phyloP scores from a whole-genome alignment of 92 coral and sea anemone species.

The Paragorgia papillata region DNA sequence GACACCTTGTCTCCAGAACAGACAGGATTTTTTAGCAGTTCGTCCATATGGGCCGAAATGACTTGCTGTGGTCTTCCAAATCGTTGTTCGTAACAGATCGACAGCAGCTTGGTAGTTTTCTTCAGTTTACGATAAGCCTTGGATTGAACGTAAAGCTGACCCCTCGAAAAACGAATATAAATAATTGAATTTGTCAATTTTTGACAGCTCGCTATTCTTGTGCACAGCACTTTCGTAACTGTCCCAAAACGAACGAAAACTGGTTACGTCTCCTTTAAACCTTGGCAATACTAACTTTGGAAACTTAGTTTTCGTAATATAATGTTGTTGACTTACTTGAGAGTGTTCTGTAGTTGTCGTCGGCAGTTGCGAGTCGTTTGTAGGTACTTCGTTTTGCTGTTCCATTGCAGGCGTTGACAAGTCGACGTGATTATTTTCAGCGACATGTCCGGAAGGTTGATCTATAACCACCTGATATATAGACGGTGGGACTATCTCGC shows the following conservation, averaged over 20 bases:
- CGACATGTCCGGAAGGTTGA: not conserved
- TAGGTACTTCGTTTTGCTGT: not conserved
- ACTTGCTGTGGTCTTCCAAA: slow-evolving; percentile 9
- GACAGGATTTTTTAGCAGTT: not conserved
- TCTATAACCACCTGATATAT: not conserved
- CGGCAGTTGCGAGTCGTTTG: not conserved
- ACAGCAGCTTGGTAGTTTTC: not conserved
- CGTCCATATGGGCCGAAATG: slow-evolving; percentile 15
- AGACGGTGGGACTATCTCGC: not conserved
- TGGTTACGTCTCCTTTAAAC: slow-evolving; percentile 32
- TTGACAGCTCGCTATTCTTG: slow-evolving; percentile 7
- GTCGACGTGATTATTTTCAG: not conserved
- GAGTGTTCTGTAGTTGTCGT: not conserved
- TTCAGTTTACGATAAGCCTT: slow-evolving; percentile 19
- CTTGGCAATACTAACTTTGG: slow-evolving; percentile 48
- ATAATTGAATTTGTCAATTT: slow-evolving; percentile 12
- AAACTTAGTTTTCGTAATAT: slow-evolving; percentile 27
- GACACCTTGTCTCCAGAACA: not conserved
- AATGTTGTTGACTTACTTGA: not conserved
- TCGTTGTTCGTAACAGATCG: not conserved
- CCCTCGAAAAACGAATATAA: slow-evolving; percentile 3
- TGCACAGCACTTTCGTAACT: not conserved
- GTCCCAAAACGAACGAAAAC: slow-evolving; percentile 30
- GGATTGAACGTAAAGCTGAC: not conserved
- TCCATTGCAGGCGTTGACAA: no score